Percentiles rank a stretch among this genome's conserved stretches.
Evolutionary conservation across 1,140 invertebrate genomes (phyloP).

Genomic region (Drosophila ercepeae): DNA sequence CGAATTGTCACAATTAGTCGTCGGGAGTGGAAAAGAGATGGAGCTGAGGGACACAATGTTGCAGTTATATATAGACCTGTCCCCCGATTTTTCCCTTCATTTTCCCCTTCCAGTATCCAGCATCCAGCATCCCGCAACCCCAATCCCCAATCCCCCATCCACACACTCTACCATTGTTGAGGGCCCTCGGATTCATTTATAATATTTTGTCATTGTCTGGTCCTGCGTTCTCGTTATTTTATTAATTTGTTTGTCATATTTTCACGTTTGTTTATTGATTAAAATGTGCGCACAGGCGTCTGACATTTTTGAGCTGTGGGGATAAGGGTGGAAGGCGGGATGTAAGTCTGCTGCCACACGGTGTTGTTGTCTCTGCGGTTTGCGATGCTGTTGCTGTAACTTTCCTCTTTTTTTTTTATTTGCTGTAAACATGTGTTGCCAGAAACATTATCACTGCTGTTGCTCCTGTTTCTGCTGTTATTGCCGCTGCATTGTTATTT

Average conservation of each 20-base stretch:
- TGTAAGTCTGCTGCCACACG: slow-evolving; percentile 50
- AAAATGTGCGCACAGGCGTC: slow-evolving; percentile 66
- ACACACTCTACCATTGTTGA: slow-evolving; percentile 17
- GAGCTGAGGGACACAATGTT: not conserved
- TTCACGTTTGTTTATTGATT: slow-evolving; percentile 81
- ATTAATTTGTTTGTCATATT: slow-evolving; percentile 82
- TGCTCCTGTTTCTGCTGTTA: slow-evolving; percentile 20
- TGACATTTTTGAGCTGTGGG: not conserved
- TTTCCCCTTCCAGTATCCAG: not conserved
- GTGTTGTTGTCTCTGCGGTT: slow-evolving; percentile 50
- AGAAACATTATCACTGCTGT: slow-evolving; percentile 66
- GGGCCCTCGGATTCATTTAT: slow-evolving; percentile 61
- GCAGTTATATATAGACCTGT: slow-evolving; percentile 59
- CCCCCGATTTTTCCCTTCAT: slow-evolving; percentile 19
- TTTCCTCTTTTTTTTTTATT: not conserved
- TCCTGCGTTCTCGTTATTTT: slow-evolving; percentile 64
- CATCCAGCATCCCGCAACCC: no score
- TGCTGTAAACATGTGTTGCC: slow-evolving; percentile 74
- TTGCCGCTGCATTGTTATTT: slow-evolving; percentile 57
- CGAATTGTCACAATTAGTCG: slow-evolving; percentile 74
- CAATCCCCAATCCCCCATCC: no score
- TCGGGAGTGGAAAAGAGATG: slow-evolving; percentile 12
- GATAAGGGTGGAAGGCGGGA: not conserved
- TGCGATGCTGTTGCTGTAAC: slow-evolving; percentile 34
- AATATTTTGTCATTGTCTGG: slow-evolving; percentile 75